Conservation (phyloP, 2,888 invertebrate genomes). For the Mesoligia furuncula region DNA sequence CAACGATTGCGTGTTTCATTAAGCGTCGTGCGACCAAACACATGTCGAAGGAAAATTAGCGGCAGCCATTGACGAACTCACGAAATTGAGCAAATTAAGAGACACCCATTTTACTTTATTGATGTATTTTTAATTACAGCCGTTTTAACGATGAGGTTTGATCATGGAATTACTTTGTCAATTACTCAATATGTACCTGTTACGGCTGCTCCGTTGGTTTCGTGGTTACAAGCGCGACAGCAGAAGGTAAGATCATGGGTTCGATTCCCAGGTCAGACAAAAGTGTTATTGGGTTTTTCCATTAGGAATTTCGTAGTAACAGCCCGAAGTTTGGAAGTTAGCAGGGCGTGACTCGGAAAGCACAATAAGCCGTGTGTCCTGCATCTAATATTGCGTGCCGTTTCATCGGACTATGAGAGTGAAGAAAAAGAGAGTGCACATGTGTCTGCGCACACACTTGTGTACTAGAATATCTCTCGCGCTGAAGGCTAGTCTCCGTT, state of each 20-base stretch:
- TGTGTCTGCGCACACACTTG: too few relatives aligned
- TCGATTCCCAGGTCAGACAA: neutral
- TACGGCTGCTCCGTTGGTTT: neutral
- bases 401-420: too few relatives aligned
- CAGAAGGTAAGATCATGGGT: neutral
- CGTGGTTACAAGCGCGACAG: neutral
- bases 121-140: slow-evolving; percentile 75
- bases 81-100: slow-evolving; percentile 76
- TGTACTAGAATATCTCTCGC: too few relatives aligned
- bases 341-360: too few relatives aligned
- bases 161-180: slow-evolving; percentile 35
- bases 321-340: neutral
- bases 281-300: neutral
- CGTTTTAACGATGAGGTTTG: slow-evolving; percentile 57
- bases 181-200: slow-evolving; percentile 17
- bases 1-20: slow-evolving; percentile 58
- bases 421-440: too few relatives aligned
- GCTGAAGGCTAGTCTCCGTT: too few relatives aligned
- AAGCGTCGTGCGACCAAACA: slow-evolving; percentile 77
- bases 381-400: too few relatives aligned
- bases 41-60: slow-evolving; percentile 75
- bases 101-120: slow-evolving; percentile 68
- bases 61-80: slow-evolving; percentile 70
- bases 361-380: too few relatives aligned
- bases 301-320: neutral